phyloP scores from a whole-genome alignment of 2,113 vertebrate genomes.

The Sialia sialis region DNA sequence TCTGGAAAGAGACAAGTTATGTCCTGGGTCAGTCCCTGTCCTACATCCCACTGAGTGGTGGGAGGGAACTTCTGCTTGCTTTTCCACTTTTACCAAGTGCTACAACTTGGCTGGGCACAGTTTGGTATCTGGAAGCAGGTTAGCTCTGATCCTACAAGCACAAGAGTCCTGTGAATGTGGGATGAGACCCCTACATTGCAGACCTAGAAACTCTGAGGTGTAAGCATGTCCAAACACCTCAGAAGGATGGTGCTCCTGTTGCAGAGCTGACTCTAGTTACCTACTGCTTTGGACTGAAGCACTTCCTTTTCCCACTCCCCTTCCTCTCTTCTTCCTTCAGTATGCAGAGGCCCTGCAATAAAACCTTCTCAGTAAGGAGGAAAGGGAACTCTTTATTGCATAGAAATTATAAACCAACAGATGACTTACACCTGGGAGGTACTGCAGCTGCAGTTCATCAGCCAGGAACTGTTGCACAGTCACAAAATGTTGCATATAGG shows the following conservation, averaged over 20 bases:
- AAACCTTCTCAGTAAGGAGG: not conserved
- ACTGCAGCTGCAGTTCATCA: not conserved
- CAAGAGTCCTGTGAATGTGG: not conserved
- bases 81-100: not conserved
- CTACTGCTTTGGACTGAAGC: not conserved
- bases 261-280: not conserved
- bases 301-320: not conserved
- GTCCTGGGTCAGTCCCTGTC: not conserved
- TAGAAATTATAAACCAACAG: not conserved
- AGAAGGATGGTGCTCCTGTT: not conserved
- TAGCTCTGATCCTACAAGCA: not conserved
- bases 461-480: not conserved
- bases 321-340: not conserved
- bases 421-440: not conserved
- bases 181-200: not conserved
- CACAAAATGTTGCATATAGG: not conserved
- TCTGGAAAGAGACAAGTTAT: not conserved
- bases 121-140: not conserved
- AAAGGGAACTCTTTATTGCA: not conserved
- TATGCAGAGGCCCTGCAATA: not conserved
- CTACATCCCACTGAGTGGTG: not conserved
- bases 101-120: not conserved
- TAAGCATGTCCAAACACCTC: not conserved
- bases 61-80: not conserved
- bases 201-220: not conserved